Conservation (phyloP, 2,888 invertebrate genomes). For the Drosophila peninsularis region DNA sequence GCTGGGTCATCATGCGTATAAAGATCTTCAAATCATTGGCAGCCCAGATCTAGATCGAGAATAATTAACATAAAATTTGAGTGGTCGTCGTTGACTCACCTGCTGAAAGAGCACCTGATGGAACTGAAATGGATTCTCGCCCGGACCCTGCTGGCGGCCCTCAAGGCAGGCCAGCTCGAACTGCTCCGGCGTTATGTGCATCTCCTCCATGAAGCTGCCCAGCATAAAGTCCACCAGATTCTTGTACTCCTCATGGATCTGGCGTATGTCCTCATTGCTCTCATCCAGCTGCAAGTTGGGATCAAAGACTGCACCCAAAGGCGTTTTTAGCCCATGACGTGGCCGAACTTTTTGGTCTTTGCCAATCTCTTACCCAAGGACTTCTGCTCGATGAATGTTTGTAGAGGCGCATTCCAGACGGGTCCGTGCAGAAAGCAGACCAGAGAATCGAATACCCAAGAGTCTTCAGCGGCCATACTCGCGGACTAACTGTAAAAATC, state of each 20-base stretch:
- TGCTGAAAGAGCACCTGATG: slow-evolving; percentile 88
- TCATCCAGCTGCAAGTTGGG: slow-evolving; percentile 89
- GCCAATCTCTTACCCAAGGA: slow-evolving; percentile 88
- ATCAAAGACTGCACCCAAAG: slow-evolving; percentile 90
- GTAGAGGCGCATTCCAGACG: slow-evolving; percentile 95
- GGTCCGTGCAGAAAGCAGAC: slow-evolving; percentile 96
- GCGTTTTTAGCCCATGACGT: neutral
- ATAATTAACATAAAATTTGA: neutral
- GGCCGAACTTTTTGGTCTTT: neutral
- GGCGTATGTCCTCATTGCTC: slow-evolving; percentile 89
- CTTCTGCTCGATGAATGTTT: slow-evolving; percentile 96
- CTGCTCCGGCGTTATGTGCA: slow-evolving; percentile 94
- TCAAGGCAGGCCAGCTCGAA: slow-evolving; percentile 92
- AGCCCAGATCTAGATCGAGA: slow-evolving; percentile 90
- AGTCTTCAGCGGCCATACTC: slow-evolving; percentile 87
- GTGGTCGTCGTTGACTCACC: slow-evolving; percentile 49
- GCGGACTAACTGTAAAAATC: slow-evolving; percentile 2
- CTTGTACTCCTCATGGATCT: slow-evolving; percentile 93
- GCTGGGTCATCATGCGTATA: slow-evolving; percentile 95
- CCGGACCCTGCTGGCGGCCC: slow-evolving; percentile 81
- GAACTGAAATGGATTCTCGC: slow-evolving; percentile 86
- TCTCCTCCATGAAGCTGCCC: slow-evolving; percentile 96
- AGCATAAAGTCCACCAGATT: slow-evolving; percentile 95
- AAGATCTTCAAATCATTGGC: slow-evolving; percentile 96
- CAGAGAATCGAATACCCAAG: slow-evolving; percentile 96